Base-by-base conservation (phyloP, 1,140 invertebrate genomes). In the Lerema accius region DNA sequence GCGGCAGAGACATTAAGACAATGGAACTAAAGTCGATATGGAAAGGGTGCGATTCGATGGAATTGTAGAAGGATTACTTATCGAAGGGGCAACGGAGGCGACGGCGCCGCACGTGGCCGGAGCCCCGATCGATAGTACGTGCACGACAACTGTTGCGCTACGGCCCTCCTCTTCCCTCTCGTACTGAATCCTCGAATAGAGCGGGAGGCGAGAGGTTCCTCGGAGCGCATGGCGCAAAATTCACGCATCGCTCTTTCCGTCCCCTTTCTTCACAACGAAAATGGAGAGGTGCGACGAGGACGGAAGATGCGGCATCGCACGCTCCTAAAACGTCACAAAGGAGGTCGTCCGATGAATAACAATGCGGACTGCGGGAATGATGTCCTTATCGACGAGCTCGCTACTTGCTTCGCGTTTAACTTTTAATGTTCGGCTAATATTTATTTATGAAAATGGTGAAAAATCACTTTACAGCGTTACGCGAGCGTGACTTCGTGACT, bases 301-400 rank as follows among this genome's bases (percentile, higher is more conserved):
- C n/a, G 65, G 63, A 16, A 74, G 83, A 89, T 89, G 86, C 86
- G 83, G 86, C 80, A 87, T 71, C 67, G 76, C 42, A 76, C 78
- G 73, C 73, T 78, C 74, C 75, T 78, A 73, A 81, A 83, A 82
- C 76, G 80, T 82, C 81, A 86, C 75, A 82, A 88, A 84, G 77
- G 83, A 86, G 86, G 84, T 86, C 84, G 82, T 58, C 65, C 66
- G 80, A 82, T 82, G 86, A 89, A 89, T 87, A 89, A 89, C 84
- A 87, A 89, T 89, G 86, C 86, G 83, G 83, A 86, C 78, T 87
- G 82, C 86, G 86, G 80, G 82, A 82, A 82, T 73, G 77, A 80
- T 86, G 83, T 85, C 83, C 84, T 84, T 80, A 83, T 58, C 53
- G 53, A 58, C 53, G 53, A 55, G 51, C 17, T 3, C 37, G 39